Percentiles rank a stretch among this genome's conserved stretches.
Conservation (phyloP, 1,140 invertebrate genomes). For the Zophobas atratus region DNA sequence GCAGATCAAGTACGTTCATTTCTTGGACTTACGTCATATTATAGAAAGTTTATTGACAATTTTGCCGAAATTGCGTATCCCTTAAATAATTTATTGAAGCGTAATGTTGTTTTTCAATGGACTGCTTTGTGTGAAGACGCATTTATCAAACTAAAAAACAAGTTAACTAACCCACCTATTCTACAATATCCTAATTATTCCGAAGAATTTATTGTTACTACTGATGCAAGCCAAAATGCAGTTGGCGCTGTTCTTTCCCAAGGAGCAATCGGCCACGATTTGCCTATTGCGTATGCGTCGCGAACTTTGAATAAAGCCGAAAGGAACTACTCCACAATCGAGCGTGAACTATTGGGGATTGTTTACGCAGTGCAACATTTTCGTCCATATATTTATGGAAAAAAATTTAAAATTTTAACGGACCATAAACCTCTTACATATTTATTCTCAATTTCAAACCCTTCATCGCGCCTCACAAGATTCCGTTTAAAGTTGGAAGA, state of each 20-base stretch:
- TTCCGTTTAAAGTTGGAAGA: constrained; percentile 64
- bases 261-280: constrained; percentile 54
- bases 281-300: constrained; percentile 59
- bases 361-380: constrained; percentile 66
- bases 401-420: constrained; percentile 65
- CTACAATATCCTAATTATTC: constrained; percentile 65
- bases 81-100: constrained; percentile 60
- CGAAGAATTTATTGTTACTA: constrained; percentile 42
- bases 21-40: constrained; percentile 63
- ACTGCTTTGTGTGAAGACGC: constrained; percentile 47
- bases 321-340: constrained; percentile 60
- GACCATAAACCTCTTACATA: constrained; percentile 68
- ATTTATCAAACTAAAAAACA: constrained; percentile 59
- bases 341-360: constrained; percentile 67
- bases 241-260: constrained; percentile 59
- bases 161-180: constrained; percentile 61
- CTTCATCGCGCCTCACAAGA: constrained; percentile 59
- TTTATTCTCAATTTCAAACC: constrained; percentile 63
- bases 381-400: constrained; percentile 64
- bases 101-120: constrained; percentile 57
- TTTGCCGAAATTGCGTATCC: constrained; percentile 63
- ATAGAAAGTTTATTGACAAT: constrained; percentile 62
- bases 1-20: constrained; percentile 64
- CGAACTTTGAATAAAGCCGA: constrained; percentile 60
- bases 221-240: constrained; percentile 55